Base-by-base conservation (phyloP, 2,888 invertebrate genomes). In the Schizotus pectinicornis region DNA sequence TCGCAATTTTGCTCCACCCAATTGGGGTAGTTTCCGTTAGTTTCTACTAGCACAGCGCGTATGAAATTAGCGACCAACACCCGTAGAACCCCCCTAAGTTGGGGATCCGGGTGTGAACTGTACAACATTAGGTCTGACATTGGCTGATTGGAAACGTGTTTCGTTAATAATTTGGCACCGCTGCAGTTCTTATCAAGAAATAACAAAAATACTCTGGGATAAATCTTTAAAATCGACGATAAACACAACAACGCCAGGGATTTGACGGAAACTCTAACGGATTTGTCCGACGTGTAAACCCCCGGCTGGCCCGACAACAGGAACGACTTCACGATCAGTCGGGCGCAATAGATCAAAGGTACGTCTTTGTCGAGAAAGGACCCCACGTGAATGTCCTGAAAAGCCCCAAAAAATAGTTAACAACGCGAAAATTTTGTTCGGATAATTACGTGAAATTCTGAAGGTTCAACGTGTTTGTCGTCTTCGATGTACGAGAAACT, bases 231-330 rank as follows among this genome's bases (percentile, higher is more conserved):
- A 50, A 93, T 86, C 65, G 88, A 88, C 0, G 89, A 87, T 13
- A 97, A 77, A 74, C 94, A 95, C 50, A 86, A 86, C 12, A 97
- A 75, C 0, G 95, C 92, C 34, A 96, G 85, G 6, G 92, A 89
- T 80, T 97, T 96, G 0, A 95, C 91, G 56, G 96, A 96, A 31
- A 98, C 94, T 33, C 97, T 84, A 33, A 92, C 88, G 13, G 82
- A 81, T 77, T 86, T 85, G 75, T 96, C 96, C 1, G 90, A 80
- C 62, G 91, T 86, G 43, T 89, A 71, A 63, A 59, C 48, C 54
- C 65, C 70, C 52, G 82, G 81, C 47, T 81, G 81, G 0, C 91
- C 92, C 8, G 86, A 83, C 30, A 94, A 77, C 14, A 95, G 80
- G 76, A 92, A 94, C 54, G 86, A 85, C 7, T 88, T 88, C 9